Conservation (phyloP, 2,113 vertebrate species). For the Speoplatyrhinus poulsoni region DNA sequence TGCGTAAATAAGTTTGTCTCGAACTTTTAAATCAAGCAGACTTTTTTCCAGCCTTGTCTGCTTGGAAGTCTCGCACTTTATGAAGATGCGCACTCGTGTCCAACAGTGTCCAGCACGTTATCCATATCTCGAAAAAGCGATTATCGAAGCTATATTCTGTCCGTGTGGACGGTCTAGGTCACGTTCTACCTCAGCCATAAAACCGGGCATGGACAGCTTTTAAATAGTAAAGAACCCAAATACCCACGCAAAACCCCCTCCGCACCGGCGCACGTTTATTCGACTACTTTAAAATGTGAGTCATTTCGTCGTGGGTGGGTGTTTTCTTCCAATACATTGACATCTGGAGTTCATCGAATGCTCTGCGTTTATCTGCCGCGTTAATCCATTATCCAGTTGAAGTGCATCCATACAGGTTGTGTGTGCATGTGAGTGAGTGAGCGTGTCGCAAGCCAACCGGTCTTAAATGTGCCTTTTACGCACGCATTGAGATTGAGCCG, state of each 20-base stretch:
- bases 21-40: constrained; percentile 9
- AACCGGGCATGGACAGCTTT: constrained; percentile 20
- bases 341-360: constrained; percentile 62
- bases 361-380: constrained; percentile 39
- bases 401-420: constrained; percentile 50
- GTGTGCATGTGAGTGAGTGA: constrained; percentile 13
- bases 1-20: background rate
- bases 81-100: constrained; percentile 62
- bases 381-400: constrained; percentile 63
- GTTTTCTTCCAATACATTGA: constrained; percentile 62
- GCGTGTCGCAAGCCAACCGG: constrained; percentile 44
- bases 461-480: constrained; percentile 50
- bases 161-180: constrained; percentile 41
- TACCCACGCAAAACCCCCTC: constrained; percentile 54
- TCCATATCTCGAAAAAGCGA: constrained; percentile 58
- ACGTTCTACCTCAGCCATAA: constrained; percentile 47
- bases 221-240: constrained; percentile 42
- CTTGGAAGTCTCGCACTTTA: constrained; percentile 48
- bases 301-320: constrained; percentile 55
- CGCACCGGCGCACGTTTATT: constrained; percentile 67
- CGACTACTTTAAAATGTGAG: constrained; percentile 59
- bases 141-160: constrained; percentile 46
- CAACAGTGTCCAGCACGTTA: constrained; percentile 40
- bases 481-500: constrained; percentile 44
- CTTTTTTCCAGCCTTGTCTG: constrained; percentile 8